Percentiles rank a stretch among this genome's conserved stretches.
phyloP scores from a whole-genome alignment of 2,888 invertebrate genomes.

The Yponomeuta cagnagella region DNA sequence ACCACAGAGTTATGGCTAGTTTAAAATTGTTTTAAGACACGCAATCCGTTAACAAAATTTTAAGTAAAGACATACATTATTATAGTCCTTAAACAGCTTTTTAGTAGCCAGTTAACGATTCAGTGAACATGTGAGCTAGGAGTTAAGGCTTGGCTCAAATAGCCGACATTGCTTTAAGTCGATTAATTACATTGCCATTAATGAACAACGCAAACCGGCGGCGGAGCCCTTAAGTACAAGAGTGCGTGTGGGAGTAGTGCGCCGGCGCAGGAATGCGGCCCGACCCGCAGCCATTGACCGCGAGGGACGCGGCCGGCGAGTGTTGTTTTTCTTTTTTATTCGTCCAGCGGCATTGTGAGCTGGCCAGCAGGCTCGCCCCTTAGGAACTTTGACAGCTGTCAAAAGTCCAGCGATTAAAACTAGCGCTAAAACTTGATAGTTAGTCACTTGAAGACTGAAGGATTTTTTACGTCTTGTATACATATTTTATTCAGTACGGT shows the following conservation, averaged over 20 bases:
- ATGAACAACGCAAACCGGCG: background rate
- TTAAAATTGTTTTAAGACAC: too few relatives aligned
- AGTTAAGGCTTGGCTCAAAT: background rate
- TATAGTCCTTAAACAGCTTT: too few relatives aligned
- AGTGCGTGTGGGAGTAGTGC: slow-evolving; percentile 49
- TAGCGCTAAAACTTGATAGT: background rate
- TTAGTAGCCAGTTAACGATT: too few relatives aligned
- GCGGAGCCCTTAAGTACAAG: background rate
- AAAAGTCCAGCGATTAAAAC: background rate
- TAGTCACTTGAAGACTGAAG: background rate
- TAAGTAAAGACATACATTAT: too few relatives aligned
- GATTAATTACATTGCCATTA: background rate
- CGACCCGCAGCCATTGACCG: slow-evolving; percentile 74
- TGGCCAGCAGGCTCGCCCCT: background rate
- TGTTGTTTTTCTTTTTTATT: background rate
- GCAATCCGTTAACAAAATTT: too few relatives aligned
- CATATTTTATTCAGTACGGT: too few relatives aligned
- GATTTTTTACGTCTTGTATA: too few relatives aligned
- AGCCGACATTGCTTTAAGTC: background rate
- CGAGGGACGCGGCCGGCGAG: slow-evolving; percentile 50
- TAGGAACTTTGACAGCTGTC: background rate
- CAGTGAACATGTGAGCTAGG: too few relatives aligned
- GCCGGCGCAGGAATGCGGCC: slow-evolving; percentile 70
- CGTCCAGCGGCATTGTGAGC: background rate
- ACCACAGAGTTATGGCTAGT: too few relatives aligned